A percentile compares a stretch with the other conserved stretches of the same genome.
Evolutionary conservation across 2,797 vertebrate species (phyloP).

Genomic region (Silurus aristotelis): DNA sequence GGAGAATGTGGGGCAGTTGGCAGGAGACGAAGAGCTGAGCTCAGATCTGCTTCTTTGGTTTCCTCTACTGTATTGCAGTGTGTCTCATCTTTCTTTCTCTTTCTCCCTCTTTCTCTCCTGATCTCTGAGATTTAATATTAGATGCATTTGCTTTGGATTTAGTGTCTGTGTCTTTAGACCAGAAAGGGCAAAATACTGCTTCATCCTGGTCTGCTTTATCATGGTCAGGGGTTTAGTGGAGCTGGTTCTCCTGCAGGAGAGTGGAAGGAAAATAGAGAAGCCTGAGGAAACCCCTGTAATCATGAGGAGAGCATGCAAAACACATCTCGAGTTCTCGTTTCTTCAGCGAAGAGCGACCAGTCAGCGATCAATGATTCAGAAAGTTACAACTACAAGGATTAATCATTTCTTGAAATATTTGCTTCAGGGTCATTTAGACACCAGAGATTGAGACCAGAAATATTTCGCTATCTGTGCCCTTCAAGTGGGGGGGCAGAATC

Average conservation of each 20-base stretch:
- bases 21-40: conserved; percentile 41
- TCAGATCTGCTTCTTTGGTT: conserved; percentile 44
- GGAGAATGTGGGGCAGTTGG: conserved; percentile 54
- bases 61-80: conserved; percentile 26
- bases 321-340: no score
- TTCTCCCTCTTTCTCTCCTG: not conserved
- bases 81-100: not conserved
- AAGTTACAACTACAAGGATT: no score
- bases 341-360: no score
- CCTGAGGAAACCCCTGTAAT: not conserved
- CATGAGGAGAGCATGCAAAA: not conserved
- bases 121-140: conserved; percentile 13
- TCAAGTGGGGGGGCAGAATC: no score
- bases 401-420: no score
- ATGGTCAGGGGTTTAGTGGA: not conserved
- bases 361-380: no score
- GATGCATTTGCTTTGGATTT: conserved; percentile 18
- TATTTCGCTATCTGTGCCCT: no score
- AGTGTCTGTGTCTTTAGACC: conserved; percentile 43
- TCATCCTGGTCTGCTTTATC: no score
- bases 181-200: conserved; percentile 33
- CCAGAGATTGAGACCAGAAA: no score
- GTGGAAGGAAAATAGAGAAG: not conserved
- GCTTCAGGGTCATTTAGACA: no score
- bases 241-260: not conserved